Evolutionary conservation across 1,140 invertebrate genomes (phyloP).

Genomic region (Drosophila sechellia): DNA sequence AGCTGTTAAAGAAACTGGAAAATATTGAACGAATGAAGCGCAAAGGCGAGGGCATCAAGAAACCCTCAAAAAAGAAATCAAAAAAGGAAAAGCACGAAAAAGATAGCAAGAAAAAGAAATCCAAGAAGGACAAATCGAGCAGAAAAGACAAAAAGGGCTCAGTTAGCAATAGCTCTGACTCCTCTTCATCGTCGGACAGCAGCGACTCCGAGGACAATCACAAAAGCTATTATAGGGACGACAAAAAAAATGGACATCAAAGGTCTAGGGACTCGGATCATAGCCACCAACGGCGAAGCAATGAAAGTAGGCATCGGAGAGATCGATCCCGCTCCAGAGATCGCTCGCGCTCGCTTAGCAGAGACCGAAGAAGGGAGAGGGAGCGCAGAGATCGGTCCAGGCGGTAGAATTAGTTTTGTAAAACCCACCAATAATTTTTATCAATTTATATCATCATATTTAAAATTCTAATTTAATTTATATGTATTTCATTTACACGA

Average conservation of each 20-base stretch:
- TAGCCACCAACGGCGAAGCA: slow-evolving; percentile 21
- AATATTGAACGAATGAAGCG: slow-evolving; percentile 89
- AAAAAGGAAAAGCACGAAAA: slow-evolving; percentile 59
- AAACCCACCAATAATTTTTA: slow-evolving; percentile 27
- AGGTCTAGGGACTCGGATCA: slow-evolving; percentile 34
- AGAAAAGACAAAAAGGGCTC: slow-evolving; percentile 30
- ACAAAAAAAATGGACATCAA: slow-evolving; percentile 22
- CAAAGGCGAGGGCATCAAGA: slow-evolving; percentile 52
- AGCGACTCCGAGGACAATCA: slow-evolving; percentile 32
- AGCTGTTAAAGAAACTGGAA: slow-evolving; percentile 93
- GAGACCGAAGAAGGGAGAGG: slow-evolving; percentile 35
- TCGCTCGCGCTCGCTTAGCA: slow-evolving; percentile 34
- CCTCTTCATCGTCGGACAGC: slow-evolving; percentile 49
- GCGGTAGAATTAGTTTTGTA: slow-evolving; percentile 29
- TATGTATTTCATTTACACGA: background rate
- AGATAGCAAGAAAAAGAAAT: slow-evolving; percentile 45
- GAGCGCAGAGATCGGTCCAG: slow-evolving; percentile 47
- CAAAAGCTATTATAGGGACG: slow-evolving; percentile 22
- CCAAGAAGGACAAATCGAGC: slow-evolving; percentile 29
- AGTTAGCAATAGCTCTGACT: slow-evolving; percentile 28
- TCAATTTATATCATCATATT: slow-evolving; percentile 12
- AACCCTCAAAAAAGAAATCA: slow-evolving; percentile 51
- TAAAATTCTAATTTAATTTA: background rate
- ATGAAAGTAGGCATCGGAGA: slow-evolving; percentile 31
- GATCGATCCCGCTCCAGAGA: slow-evolving; percentile 31